A percentile compares a stretch with the other conserved stretches of the same genome.
phyloP scores from a whole-genome alignment of 2,888 invertebrate species.

The Bombylius discolor region DNA sequence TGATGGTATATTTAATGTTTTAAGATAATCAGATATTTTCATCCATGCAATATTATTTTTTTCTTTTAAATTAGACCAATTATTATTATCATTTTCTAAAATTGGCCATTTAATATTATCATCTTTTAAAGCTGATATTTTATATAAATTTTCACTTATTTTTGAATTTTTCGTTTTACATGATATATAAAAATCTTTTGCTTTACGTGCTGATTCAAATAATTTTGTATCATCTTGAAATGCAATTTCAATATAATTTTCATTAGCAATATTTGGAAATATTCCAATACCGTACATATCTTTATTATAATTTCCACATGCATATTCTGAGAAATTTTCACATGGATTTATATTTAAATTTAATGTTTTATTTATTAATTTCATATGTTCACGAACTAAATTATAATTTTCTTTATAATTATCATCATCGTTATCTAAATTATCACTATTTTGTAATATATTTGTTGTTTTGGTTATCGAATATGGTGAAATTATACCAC shows the following conservation, averaged over 20 bases:
- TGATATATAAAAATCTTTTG: not conserved
- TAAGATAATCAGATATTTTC: not conserved
- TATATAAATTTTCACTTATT: not conserved
- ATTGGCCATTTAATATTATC: not conserved
- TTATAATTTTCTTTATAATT: not conserved
- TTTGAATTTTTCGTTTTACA: not conserved
- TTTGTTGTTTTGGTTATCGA: too few species aligned
- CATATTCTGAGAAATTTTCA: not conserved
- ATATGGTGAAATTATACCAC: too few species aligned
- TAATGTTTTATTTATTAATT: not conserved
- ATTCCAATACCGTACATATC: not conserved
- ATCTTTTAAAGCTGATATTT: not conserved
- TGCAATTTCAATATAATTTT: not conserved
- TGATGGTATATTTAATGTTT: not conserved
- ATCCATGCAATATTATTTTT: not conserved
- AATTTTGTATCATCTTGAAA: not conserved
- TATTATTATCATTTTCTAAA: too few species aligned
- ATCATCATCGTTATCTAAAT: not conserved
- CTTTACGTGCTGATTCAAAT: not conserved
- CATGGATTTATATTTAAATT: not conserved
- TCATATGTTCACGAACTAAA: not conserved
- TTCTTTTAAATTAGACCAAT: too few species aligned
- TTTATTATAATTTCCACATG: not conserved
- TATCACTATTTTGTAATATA: not conserved
- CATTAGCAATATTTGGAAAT: not conserved